Evolutionary conservation across 2,888 invertebrate genomes (phyloP), one percentile per base, ranked within the genome.

Genomic region (Chironomus tentans): DNA sequence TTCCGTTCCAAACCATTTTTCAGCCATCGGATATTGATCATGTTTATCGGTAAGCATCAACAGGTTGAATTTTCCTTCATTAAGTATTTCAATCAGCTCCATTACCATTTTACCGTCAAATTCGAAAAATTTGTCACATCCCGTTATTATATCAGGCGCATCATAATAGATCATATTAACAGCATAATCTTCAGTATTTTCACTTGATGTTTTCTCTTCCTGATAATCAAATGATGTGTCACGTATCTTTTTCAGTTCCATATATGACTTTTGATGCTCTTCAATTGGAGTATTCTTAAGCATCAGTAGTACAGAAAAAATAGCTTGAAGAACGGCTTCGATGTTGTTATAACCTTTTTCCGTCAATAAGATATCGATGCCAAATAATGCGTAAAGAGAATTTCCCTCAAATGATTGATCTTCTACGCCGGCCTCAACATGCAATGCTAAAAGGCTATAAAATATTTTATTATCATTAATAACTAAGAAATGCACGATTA

Each of bases 1-100:
- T 78, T 90, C 89, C 0, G 94, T 94, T 70, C 91, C 89, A 83
- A 94, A 95, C 95, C 95, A 96, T 77, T 89, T 87, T 82, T 95
- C 95, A 15, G 86, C 85, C 79, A 88, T 84, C 79, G 92, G 87
- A 80, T 90, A 92, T 0, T 69, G 77, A 7, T 21, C 21, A 48
- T 68, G 74, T 15, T 74, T 68, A 18, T 74, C 68, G 12, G 74
- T 74, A 2, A 74, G 47, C 13, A 84, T 78, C 82, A 84, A 82
- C 4, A 84, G 79, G 75, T 84, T 84, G 75, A 83, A 84, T 21
- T 80, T 81, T 28, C 81, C 80, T 46, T 81, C 80, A 77, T 82
- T 82, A 1, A 84, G 76, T 73, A 80, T 79, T 1, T 77, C 77
- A 1, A 83, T 80, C 2, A 83, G 76, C 2, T 79, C 78, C 12